Evolutionary conservation across 1,140 invertebrate genomes (phyloP), one percentile per base, ranked within the genome.

Genomic region (Drosophila repleta): DNA sequence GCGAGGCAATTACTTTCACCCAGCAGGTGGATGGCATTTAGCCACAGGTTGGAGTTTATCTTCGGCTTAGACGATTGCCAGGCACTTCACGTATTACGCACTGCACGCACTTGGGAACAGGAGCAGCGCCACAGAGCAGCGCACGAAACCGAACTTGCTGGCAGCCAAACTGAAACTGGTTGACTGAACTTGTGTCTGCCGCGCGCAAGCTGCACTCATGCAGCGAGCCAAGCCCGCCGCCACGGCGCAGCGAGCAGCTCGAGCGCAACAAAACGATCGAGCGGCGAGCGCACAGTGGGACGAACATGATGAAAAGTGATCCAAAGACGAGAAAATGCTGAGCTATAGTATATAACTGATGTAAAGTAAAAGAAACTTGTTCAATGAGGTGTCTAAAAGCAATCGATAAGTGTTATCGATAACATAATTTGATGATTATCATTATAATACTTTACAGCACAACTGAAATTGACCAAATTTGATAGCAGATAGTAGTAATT

Each of bases 81-180:
- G 18, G 3, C 52, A 45, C 37, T 18, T 20, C 55, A 29, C 55
- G 39, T 18, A 43, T n/a, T 20, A 20, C 8, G 41, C 49, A 6
- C 15, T 5, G 32, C 24, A 24, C 35, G 35, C 37, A 57, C 41
- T 13, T 18, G 11, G 39, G 37, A 65, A 45, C 7, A 11, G 39
- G 21, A 64, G 17, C 26, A 45, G 52, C 4, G 21, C 35, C 61
- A 60, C n/a, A n/a, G n/a, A n/a, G 65, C 24, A 32, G 20, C 18
- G 11, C 45, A 48, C 46, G 7, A 48, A 32, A 52, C 74, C 78
- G 83, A 85, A 85, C 82, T 66, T 87, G 82, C 67, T 87, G 78
- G 70, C 78, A 58, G 56, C 37, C 70, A 71, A 85, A 77, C 48
- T 43, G 65, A 77, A 85, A 87, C 78, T 85, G 78, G 82, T 85